Evolutionary conservation across 2,113 vertebrate species (phyloP), one percentile per base, ranked within the genome.

Genomic region (Salvelinus fontinalis): DNA sequence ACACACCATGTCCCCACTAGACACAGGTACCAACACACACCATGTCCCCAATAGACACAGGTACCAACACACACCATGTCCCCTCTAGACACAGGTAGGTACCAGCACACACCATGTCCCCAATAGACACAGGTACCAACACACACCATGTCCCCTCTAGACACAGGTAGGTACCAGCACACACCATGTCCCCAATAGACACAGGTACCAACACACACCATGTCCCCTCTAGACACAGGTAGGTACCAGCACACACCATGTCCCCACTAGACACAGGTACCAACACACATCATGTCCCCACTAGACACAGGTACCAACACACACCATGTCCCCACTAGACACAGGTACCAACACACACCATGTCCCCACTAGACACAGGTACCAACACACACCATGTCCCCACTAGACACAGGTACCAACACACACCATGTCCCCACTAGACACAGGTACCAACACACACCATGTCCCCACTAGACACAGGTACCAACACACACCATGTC

Each of bases 1-100:
- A 64, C 39, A 11, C 39, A 9, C 39, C 39, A 44, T 44, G 39
- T 44, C 39, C 39, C 39, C 39, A 9, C 39, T 44, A 24, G 6
- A 5, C 20, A 95, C 95, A 94, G 96, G 96, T 96, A 91, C 91
- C 89, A 70, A 89, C 88, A 90, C 67, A 80, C 39, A 18, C 96
- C 84, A 97, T 98, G 96, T 97, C 97, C 3, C 96, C 98, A 44
- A 86, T 96, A 71, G 86, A 94, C 77, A 95, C 95, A 94, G 96
- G 96, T 96, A 91, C 91, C 89, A 70, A 89, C 88, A 90, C 67
- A 81, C 44, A 20, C 18, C 57, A 39, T 22, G 51, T 14, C 26
- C 39, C 27, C 18, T 0, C 12, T 14, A 11, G 39, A 75, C 73
- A 66, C 34, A 8, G 7, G 34, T 39, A 65, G n/a, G n/a, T n/a